These are phyloP conservation scores for Dolichomitus sp. DNA, from an alignment of 2,888 invertebrate genomes.

Conservation along the genomic window DNA sequence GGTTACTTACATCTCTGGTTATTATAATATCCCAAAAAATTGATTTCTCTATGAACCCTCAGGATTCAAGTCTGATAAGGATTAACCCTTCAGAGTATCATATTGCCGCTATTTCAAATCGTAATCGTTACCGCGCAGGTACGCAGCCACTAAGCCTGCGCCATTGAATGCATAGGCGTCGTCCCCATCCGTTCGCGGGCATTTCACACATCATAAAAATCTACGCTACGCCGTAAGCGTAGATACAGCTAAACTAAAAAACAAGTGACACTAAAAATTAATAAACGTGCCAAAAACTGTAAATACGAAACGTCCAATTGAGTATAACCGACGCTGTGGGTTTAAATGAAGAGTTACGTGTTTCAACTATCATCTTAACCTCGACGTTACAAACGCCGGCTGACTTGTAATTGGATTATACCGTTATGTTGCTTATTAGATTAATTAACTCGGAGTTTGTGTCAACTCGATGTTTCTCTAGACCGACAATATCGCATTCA, in stretches of 20 bases:
- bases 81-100: background rate
- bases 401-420: slow-evolving; percentile 2
- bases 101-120: slow-evolving; percentile 5
- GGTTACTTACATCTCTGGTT: no score
- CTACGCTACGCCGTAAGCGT: background rate
- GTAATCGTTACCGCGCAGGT: background rate
- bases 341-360: background rate
- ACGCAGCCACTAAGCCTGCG: background rate
- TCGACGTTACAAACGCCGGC: background rate
- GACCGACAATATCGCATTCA: background rate
- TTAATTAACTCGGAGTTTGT: slow-evolving; percentile 9
- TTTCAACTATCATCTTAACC: slow-evolving; percentile 38
- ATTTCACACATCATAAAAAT: background rate
- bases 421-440: slow-evolving; percentile 25
- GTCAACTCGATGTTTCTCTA: background rate
- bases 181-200: background rate
- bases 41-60: background rate
- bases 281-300: background rate
- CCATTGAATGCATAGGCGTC: background rate
- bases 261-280: background rate
- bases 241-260: background rate
- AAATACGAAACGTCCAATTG: background rate
- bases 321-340: background rate
- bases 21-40: no score
- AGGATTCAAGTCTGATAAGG: background rate